phyloP scores from a whole-genome alignment of 1,140 invertebrate species.

The Schlechtendalia chinensis region DNA sequence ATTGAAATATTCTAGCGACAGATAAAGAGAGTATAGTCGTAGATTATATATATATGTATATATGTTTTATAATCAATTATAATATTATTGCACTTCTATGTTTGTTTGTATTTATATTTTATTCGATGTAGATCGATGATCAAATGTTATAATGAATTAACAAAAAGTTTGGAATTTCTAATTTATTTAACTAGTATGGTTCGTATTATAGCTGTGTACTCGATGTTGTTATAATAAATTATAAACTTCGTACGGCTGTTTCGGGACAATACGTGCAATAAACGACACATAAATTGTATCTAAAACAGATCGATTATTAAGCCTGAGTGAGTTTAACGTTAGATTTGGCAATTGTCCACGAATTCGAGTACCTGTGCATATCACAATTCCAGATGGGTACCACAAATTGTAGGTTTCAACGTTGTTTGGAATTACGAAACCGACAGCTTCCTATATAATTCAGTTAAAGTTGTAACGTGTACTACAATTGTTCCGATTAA shows the following conservation, averaged over 20 bases:
- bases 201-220: background rate
- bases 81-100: background rate
- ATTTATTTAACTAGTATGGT: background rate
- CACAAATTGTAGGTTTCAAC: background rate
- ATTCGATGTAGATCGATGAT: background rate
- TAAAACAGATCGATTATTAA: slow-evolving; percentile 25
- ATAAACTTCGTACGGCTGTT: background rate
- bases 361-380: background rate
- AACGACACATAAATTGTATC: slow-evolving; percentile 24
- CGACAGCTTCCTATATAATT: slow-evolving; percentile 3
- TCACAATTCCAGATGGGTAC: slow-evolving; percentile 12
- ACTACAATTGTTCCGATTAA: background rate
- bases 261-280: background rate
- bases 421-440: slow-evolving; percentile 4
- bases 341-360: slow-evolving; percentile 18
- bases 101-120: background rate
- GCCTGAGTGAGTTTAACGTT: slow-evolving; percentile 25
- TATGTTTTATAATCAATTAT: too few species aligned
- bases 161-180: background rate
- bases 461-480: background rate
- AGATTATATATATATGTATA: too few species aligned
- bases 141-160: background rate
- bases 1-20: too few species aligned
- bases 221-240: background rate
- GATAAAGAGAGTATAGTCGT: too few species aligned